Conservation (phyloP, 92 coral and sea anemone species). For the Micromussa lordhowensis region DNA sequence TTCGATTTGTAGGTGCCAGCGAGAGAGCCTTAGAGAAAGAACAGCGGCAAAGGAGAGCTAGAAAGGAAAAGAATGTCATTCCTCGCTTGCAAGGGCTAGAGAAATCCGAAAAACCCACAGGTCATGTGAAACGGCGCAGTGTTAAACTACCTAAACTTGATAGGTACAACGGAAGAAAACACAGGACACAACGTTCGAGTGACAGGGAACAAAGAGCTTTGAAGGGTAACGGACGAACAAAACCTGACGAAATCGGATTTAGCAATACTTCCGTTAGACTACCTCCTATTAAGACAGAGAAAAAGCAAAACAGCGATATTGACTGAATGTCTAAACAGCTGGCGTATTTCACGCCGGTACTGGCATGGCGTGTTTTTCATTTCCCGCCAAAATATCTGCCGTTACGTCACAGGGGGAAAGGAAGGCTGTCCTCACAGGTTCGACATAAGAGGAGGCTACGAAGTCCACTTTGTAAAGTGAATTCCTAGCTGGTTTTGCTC, state of each 20-base stretch:
- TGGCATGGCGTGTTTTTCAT: background rate
- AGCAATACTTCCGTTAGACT: background rate
- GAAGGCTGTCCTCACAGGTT: background rate
- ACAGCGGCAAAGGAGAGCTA: background rate
- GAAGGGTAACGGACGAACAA: background rate
- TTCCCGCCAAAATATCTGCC: background rate
- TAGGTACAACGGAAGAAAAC: background rate
- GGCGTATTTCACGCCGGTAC: background rate
- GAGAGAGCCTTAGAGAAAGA: constrained; percentile 18
- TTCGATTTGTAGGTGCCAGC: constrained; percentile 10
- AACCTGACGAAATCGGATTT: background rate
- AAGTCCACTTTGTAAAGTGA: background rate
- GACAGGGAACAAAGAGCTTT: background rate
- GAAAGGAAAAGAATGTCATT: background rate
- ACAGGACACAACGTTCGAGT: background rate
- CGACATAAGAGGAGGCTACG: background rate
- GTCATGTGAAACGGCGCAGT: background rate
- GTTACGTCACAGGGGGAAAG: background rate
- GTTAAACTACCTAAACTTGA: background rate
- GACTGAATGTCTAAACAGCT: background rate
- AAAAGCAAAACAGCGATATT: background rate
- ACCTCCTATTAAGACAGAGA: background rate
- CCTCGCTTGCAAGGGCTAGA: background rate
- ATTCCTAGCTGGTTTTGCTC: too few species aligned
- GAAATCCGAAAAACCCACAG: background rate